These are phyloP conservation scores for Scomber colias DNA, from an alignment of 2,113 vertebrate species.

Conservation along the genomic window DNA sequence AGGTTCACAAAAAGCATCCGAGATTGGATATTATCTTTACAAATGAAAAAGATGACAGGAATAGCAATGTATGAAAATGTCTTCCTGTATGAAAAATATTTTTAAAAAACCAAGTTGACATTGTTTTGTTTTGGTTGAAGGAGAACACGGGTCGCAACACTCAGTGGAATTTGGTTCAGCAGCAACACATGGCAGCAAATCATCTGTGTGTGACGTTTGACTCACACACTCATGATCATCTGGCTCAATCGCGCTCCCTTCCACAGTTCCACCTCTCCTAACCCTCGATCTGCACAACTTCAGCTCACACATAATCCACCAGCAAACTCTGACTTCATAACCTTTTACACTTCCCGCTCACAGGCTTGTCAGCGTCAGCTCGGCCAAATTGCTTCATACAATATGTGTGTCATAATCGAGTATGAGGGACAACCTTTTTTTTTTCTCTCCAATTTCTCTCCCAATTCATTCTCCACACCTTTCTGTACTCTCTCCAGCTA, in stretches of 20 bases:
- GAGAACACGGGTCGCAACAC: not conserved
- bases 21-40: not conserved
- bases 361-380: not conserved
- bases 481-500: not conserved
- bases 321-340: not conserved
- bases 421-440: not conserved
- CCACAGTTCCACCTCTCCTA: no score
- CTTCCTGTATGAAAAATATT: no score
- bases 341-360: not conserved
- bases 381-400: not conserved
- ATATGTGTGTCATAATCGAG: not conserved
- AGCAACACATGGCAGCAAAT: not conserved
- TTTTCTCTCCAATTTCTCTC: not conserved
- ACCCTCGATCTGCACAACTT: no score
- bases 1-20: not conserved
- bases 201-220: not conserved
- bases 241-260: not conserved
- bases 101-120: no score
- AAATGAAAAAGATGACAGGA: not conserved
- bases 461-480: not conserved
- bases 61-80: no score
- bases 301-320: not conserved
- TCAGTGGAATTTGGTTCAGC: not conserved
- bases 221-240: constrained; percentile 6
- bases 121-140: no score